A percentile compares a stretch with the other conserved stretches of the same genome.
phyloP scores from a whole-genome alignment of 2,113 vertebrate species.

The Ramphastos sulfuratus region DNA sequence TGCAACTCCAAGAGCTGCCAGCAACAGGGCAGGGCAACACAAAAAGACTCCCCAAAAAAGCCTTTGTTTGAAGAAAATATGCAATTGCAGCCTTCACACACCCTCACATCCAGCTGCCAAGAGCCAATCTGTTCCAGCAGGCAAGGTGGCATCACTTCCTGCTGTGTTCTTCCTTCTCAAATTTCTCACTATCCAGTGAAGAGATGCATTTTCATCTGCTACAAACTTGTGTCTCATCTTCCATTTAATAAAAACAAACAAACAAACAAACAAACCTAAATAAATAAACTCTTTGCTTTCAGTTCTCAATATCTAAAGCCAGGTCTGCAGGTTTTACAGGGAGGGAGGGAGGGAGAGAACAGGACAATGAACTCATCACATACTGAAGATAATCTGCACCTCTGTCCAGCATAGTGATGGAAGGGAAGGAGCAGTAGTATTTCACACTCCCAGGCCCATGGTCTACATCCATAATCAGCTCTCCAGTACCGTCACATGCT shows the following conservation, averaged over 20 bases:
- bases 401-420: neutral
- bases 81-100: neutral
- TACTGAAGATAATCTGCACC: neutral
- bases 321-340: neutral
- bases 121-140: neutral
- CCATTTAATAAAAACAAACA: neutral
- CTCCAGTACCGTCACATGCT: neutral
- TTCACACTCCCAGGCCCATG: conserved; percentile 12
- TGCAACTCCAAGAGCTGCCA: neutral
- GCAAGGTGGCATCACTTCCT: neutral
- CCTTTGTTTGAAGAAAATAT: neutral
- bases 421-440: conserved; percentile 14
- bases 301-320: neutral
- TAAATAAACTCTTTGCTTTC: neutral
- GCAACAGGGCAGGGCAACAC: neutral
- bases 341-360: neutral
- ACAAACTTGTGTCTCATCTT: neutral
- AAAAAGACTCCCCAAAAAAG: neutral
- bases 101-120: neutral
- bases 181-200: neutral
- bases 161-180: neutral
- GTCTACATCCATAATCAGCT: conserved; percentile 40
- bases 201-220: neutral
- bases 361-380: conserved; percentile 23
- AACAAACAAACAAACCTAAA: neutral